Evolutionary conservation across 2,113 vertebrate genomes (phyloP).

Genomic region (Hypocryptadius cinnamomeus): DNA sequence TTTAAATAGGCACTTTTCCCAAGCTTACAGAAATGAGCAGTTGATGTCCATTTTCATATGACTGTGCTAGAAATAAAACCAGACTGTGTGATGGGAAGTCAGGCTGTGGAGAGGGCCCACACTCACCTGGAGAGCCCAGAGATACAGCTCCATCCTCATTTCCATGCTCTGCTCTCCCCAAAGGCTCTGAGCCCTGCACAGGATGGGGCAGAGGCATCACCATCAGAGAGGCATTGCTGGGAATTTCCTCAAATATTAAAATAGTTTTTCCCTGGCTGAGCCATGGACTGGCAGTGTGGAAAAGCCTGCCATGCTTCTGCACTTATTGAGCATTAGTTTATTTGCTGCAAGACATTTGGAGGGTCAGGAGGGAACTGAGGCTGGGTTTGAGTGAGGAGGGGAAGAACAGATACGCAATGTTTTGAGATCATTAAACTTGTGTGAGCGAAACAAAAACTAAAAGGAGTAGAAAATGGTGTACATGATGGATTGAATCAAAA

Average conservation of each 20-base stretch:
- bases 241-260: neutral
- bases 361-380: neutral
- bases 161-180: neutral
- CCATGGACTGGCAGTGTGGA: neutral
- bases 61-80: neutral
- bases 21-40: neutral
- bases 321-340: neutral
- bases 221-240: neutral
- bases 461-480: neutral
- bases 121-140: neutral
- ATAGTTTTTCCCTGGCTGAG: neutral
- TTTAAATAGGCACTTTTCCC: neutral
- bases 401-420: fast-evolving
- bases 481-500: neutral
- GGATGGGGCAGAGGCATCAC: neutral
- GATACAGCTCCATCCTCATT: neutral
- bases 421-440: neutral
- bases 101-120: neutral
- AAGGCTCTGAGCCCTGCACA: neutral
- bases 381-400: neutral
- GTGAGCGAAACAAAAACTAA: neutral
- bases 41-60: neutral
- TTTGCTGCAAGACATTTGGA: neutral
- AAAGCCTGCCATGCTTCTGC: fast-evolving
- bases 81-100: neutral